Base-by-base conservation (phyloP, 1,140 invertebrate species). In the Rhagoletis pomonella region DNA sequence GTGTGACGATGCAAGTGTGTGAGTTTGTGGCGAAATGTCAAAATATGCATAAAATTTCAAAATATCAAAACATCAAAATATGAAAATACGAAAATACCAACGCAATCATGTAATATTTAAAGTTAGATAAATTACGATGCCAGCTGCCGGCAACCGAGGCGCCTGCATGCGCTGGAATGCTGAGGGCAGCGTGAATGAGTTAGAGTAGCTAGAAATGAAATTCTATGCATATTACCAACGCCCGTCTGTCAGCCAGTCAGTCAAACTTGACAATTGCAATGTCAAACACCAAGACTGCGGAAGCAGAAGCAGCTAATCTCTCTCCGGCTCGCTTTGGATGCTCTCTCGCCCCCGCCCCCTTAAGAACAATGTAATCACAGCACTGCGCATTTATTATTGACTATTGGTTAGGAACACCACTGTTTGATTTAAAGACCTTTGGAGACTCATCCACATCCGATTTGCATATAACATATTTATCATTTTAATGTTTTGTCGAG, bases 41-140 rank as follows among this genome's bases (percentile, higher is more conserved):
- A 81, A 81, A 81, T 81, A 81, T 81, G 73, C 73, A 58, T 47
- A 81, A 7, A 81, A 81, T 81, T 81, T 50, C 73, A 47, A 58
- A 81, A 81, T 55, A 81, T 81, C 17, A 55, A 81, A 81, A 17
- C 17, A 62, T 14, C 4, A 14, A 62, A 62, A 62, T 62, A 62
- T 62, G 9, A 12, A 62, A 17, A 81, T 81, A 81, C 55, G 39
- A 73, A 73, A 42, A 55, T 81, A 81, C 73, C 47, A 58, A 81
- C 73, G 19, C 50, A 58, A 19, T 81, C n/a, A 55, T 81, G 73
- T 81, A 58, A 81, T 55, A 81, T 81, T 81, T 81, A 81, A 81
- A 81, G 47, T 81, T 81, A 29, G 47, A 81, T 81, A 81, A 81
- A 81, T 81, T 81, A 55, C 73, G 7, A 81, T 47, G 47, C 73